Percentiles rank a stretch among this genome's conserved stretches.
Conservation (phyloP, 2,888 invertebrate genomes). For the Smittia aterrima region DNA sequence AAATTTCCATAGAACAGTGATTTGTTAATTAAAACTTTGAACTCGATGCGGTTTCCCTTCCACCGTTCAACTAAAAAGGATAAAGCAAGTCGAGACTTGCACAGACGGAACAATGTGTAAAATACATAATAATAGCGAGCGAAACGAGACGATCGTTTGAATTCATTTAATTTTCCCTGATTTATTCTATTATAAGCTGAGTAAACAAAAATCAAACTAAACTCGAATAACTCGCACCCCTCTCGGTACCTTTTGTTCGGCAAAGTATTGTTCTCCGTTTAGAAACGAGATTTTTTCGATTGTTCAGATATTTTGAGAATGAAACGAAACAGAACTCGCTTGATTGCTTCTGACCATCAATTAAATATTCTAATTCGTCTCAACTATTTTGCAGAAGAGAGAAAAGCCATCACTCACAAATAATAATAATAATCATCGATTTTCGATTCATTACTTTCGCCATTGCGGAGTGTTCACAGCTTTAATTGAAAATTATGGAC, state of each 20-base stretch:
- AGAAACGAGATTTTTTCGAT: neutral
- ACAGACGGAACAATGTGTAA: neutral
- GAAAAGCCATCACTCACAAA: neutral
- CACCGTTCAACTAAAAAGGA: too few relatives aligned
- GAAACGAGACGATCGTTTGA: constrained; percentile 28
- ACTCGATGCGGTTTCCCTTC: constrained; percentile 10
- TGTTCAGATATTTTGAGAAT: neutral
- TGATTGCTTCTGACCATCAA: too few relatives aligned
- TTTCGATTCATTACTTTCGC: constrained; percentile 27
- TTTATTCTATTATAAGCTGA: constrained; percentile 27
- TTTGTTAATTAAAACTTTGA: constrained; percentile 41
- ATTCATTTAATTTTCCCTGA: constrained; percentile 29
- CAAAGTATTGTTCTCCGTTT: neutral
- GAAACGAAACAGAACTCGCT: too few relatives aligned
- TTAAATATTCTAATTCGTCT: too few relatives aligned
- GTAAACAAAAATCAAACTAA: constrained; percentile 30
- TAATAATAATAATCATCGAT: constrained; percentile 35
- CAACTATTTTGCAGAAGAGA: too few relatives aligned
- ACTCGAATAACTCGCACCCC: neutral
- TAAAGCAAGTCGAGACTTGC: neutral
- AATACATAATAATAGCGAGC: neutral
- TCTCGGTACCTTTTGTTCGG: neutral
- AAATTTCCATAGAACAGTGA: constrained; percentile 37
- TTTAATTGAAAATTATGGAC: constrained; percentile 37
- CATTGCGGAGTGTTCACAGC: neutral